A percentile compares a stretch with the other conserved stretches of the same genome.
These are phyloP conservation scores for Leucoraja erinaceus DNA, from an alignment of 2,113 vertebrate genomes.

Conservation along the genomic window DNA sequence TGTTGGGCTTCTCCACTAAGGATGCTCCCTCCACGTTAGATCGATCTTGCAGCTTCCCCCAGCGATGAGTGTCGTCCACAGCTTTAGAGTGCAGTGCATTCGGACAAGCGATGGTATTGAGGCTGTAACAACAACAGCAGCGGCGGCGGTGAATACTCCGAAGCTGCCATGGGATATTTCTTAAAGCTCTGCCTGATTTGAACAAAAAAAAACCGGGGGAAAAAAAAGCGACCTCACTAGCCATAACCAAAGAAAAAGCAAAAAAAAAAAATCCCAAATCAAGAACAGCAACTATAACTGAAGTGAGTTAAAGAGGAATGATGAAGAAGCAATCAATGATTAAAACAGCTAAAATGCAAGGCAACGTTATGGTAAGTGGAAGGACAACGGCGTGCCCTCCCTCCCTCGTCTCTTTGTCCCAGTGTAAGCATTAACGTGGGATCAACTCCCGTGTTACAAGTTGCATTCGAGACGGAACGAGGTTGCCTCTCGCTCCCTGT, in stretches of 20 bases:
- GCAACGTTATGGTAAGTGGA: slow-evolving; percentile 84
- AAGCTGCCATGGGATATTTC: background rate
- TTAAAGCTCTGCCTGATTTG: background rate
- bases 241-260: background rate
- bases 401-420: background rate
- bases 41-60: background rate
- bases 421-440: background rate
- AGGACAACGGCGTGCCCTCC: background rate
- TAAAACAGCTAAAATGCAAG: slow-evolving; percentile 93
- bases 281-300: background rate
- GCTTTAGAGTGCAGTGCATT: background rate
- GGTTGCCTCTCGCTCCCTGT: background rate
- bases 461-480: background rate
- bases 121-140: background rate
- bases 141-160: background rate
- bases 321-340: slow-evolving; percentile 91
- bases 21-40: background rate
- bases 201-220: too few relatives aligned
- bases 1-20: background rate
- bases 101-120: background rate
- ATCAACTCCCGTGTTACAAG: background rate
- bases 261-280: too few relatives aligned
- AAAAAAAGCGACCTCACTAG: background rate
- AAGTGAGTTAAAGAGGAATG: background rate
- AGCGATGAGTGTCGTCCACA: background rate